Evolutionary conservation across 2,113 vertebrate species (phyloP), one percentile per base, ranked within the genome.

Genomic region (Urocynchramus pylzowi): DNA sequence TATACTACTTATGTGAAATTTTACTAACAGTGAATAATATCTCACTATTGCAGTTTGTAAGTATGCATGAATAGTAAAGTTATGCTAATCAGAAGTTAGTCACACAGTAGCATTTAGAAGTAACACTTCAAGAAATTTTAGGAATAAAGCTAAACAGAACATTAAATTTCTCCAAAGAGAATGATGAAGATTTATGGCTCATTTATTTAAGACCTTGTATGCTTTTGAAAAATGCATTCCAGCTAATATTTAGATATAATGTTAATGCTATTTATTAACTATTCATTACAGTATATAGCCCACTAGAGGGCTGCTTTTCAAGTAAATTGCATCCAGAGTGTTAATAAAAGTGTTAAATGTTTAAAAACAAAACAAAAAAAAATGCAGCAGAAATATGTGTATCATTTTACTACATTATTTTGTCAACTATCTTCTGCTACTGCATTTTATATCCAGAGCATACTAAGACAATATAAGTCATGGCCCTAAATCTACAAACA

Each of bases 271-370:
- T 96, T 95, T 96, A 94, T 96, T 95, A 96, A 90, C 88, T 93
- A 94, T 96, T 96, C 88, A 94, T 96, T 96, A 90, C 67, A 68
- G 39, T 88, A 71, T 82, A 94, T 77, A 95, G 95, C 95, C 95
- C 96, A 96, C 95, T 96, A 97, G 94, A 96, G 92, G 95, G 95
- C 95, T 96, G 85, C 92, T 97, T 96, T 95, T 96, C 93, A 95
- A 96, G 95, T 93, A 95, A 94, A 96, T 93, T 93, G 71, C 75
- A 86, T 94, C 39, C 82, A 93, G 50, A 75, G 47, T 78, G 56
- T 94, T 96, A 95, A 94, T 95, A 96, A 77, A 90, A 70, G 27
- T 90, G 49, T 90, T 77, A 77, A 77, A 54, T 77, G 88, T 70
- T 90, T 77, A 70, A 95, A 93, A 90, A 20, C 45, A 53, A 92